Base-by-base conservation (phyloP, 2,888 invertebrate genomes). In the Nineta flava region DNA sequence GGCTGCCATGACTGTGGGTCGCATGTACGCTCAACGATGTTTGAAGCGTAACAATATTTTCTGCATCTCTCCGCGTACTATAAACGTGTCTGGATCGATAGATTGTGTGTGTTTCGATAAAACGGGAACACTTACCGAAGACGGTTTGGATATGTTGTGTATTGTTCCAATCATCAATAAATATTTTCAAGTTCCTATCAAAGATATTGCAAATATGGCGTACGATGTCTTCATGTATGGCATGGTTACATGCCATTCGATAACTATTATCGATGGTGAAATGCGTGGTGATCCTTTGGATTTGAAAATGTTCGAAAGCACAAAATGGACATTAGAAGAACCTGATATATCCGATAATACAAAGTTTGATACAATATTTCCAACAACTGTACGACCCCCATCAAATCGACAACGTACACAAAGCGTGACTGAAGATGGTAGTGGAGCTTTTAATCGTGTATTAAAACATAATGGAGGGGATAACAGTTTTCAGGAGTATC, bases 121-220 rank as follows among this genome's bases (percentile, higher is more conserved):
- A 86, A 96, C 96, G 12, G 96, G 96, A 12, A 96, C 96, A 0
- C 66, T 96, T 52, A 96, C 96, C 1, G 95, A 96, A 66, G 95
- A 96, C 62, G 95, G 95, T 0, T 66, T 96, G 21, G 94, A 95
- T 65, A 84, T 96, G 83, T 91, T 90, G 88, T 94, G 93, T 9
- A 84, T 92, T 4, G 81, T 94, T 6, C 82, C 88, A 0, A 62
- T 68, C 55, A 55, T 54, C 42, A 51, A 60, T 17, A 49, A 56
- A 6, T 51, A 53, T 17, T 49, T 64, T 4, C 54, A 57, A 19
- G 52, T 57, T 9, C 56, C 61, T 1, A 49, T 63, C 4, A 63
- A 60, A 53, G 57, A 62, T 7, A 53, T 60, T 3, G 50, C 49
- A 17, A 45, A 43, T 2, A 49, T 65, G 26, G 45, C 56, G 1